These are phyloP conservation scores for Leucophenga montana DNA, from an alignment of 2,888 invertebrate species.

Conservation along the genomic window DNA sequence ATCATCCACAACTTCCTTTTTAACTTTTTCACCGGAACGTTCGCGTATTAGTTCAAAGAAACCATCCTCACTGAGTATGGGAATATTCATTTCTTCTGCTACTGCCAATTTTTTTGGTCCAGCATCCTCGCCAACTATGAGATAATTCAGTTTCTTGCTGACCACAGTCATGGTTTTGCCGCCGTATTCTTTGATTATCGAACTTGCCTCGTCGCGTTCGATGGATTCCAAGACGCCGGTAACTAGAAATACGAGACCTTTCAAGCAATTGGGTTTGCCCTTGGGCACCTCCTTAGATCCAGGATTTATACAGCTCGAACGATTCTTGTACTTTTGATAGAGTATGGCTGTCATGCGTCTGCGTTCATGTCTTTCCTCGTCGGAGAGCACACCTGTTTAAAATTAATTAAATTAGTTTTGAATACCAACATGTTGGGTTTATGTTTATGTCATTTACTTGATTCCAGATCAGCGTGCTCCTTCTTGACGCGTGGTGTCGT, in stretches of 20 bases:
- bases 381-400: slow-evolving; percentile 68
- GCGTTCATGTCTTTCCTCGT: slow-evolving; percentile 81
- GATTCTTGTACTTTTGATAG: slow-evolving; percentile 84
- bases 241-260: slow-evolving; percentile 81
- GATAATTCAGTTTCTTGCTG: slow-evolving; percentile 86
- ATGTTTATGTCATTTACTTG: slow-evolving; percentile 55
- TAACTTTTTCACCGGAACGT: slow-evolving; percentile 73
- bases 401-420: background rate
- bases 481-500: slow-evolving; percentile 47
- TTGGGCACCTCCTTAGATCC: slow-evolving; percentile 89
- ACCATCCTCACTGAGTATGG: slow-evolving; percentile 85
- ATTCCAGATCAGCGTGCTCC: slow-evolving; percentile 58
- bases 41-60: slow-evolving; percentile 84
- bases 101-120: slow-evolving; percentile 89
- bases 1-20: slow-evolving; percentile 27
- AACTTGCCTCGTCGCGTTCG: slow-evolving; percentile 85
- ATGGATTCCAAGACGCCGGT: slow-evolving; percentile 93
- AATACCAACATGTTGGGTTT: background rate
- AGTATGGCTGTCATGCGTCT: slow-evolving; percentile 78
- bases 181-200: slow-evolving; percentile 84
- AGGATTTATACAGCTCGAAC: slow-evolving; percentile 86
- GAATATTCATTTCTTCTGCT: slow-evolving; percentile 81
- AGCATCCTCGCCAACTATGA: slow-evolving; percentile 88
- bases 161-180: slow-evolving; percentile 83
- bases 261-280: slow-evolving; percentile 82